Base-by-base conservation (phyloP, 2,113 vertebrate species). In the Excalfactoria chinensis region DNA sequence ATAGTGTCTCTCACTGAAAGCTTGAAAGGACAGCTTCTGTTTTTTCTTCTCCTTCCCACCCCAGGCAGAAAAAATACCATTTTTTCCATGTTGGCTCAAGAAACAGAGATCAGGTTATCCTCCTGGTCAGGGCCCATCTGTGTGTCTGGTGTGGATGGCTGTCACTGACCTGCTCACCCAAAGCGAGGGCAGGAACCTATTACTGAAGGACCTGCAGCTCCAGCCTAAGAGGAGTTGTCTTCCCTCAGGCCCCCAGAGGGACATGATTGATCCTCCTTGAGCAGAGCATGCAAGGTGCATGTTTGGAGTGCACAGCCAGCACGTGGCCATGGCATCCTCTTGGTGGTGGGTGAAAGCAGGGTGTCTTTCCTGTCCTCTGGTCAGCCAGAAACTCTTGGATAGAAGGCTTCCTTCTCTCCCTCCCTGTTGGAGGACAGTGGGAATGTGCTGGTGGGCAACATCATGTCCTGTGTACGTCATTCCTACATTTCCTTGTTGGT, bases 231-330 rank as follows among this genome's bases (percentile, higher is more conserved):
- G 32, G 30, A 19, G 11, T 34, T 59, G 8, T 35, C 1, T 84
- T 79, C 53, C 13, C 41, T 69, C 40, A 69, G 55, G 30, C 6
- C 7, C 62, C 12, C 28, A 30, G 28, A 44, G 13, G 9, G 34
- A 19, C 18, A 71, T 5, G 9, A 25, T n/a, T 37, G 6, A 11
- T n/a, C 2, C 9, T 68, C 7, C 17, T 5, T 6, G 72, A 28
- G 25, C 6, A 35, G 48, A 77, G 25, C 0, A 1, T 56, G 17
- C 15, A 6, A 23, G 77, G 51, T 66, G 35, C 17, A 41, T 7
- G 20, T 66, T 25, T 18, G 0, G 0, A 7, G 6, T 49, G 40
- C n/a, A n/a, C 7, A 19, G 1, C 3, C 11, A 16, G n/a, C 21
- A 22, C 5, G 58, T 13, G 21, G n/a, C 58, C 0, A 0, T 15